Percentiles rank a stretch among this genome's conserved stretches.
Evolutionary conservation across 2,888 invertebrate genomes (phyloP).

Genomic region (Synergus gifuensis): DNA sequence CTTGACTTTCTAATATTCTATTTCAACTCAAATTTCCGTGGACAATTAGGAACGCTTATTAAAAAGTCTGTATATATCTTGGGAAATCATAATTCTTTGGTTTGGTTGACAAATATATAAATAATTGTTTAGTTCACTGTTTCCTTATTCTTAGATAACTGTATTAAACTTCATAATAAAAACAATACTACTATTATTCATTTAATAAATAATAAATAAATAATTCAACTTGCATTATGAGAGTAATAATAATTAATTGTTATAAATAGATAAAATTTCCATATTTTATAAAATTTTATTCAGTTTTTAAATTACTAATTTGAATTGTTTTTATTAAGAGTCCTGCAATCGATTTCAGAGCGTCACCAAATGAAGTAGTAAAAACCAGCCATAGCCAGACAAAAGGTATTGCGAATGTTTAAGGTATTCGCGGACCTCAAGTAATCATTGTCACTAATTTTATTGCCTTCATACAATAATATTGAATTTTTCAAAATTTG

Average conservation of each 20-base stretch:
- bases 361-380: conserved; percentile 4
- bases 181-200: too few relatives aligned
- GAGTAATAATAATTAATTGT: too few relatives aligned
- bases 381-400: conserved; percentile 8
- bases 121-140: neutral
- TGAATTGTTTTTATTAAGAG: neutral
- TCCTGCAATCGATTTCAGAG: too few relatives aligned
- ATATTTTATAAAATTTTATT: neutral
- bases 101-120: neutral
- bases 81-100: too few relatives aligned
- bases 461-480: neutral
- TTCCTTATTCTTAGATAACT: neutral
- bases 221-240: too few relatives aligned
- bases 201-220: too few relatives aligned
- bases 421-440: neutral
- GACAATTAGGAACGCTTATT: neutral
- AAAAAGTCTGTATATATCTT: too few relatives aligned
- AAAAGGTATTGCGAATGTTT: neutral
- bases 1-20: neutral
- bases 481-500: neutral
- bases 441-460: neutral
- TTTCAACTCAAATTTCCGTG: conserved; percentile 17
- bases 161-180: too few relatives aligned
- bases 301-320: neutral
- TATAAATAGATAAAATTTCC: too few relatives aligned